Evolutionary conservation across 2,113 vertebrate genomes (phyloP), one percentile per base, ranked within the genome.

Genomic region (Leptobrachium leishanense): DNA sequence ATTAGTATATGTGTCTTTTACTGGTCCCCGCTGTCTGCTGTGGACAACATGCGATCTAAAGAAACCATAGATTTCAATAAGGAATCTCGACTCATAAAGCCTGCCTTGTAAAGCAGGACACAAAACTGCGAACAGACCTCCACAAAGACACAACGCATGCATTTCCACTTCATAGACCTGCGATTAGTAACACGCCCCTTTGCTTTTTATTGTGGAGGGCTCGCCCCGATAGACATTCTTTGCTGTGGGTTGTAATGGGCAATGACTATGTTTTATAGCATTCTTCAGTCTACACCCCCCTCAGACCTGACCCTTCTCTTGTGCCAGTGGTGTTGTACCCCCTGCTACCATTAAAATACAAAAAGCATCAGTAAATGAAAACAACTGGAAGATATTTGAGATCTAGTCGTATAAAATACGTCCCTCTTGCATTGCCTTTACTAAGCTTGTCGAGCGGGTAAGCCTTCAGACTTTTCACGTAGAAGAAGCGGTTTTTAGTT

Each of bases 401-500:
- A 31, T 31, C 20, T 31, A 31, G 20, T 31, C 20, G 20, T 31
- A 31, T 31, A 31, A 31, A 31, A 31, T 31, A 31, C 20, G 20
- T 31, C 20, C 20, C 20, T 31, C 20, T 31, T 1, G 20, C 20
- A 31, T 31, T 31, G 20, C 20, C 20, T 31, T 31, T 31, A 31
- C 20, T 31, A 31, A 31, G 20, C 20, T 31, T 31, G 20, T 31
- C 20, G 20, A 31, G 20, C 20, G 20, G 20, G 20, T 31, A 31
- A 31, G 20, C 0, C 20, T 31, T 31, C 20, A 31, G 20, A 31
- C 20, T 31, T 31, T 50, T 50, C 8, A 8, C 46, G 8, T 50
- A 50, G 4, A 8, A 12, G 9, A 80, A 86, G 83, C 89, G 90
- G 89, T 83, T 91, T 90, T 87, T 89, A 84, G 79, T 93, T 90